Evolutionary conservation across 1,140 invertebrate genomes (phyloP), one percentile per base, ranked within the genome.

Genomic region (Camponotus floridanus): DNA sequence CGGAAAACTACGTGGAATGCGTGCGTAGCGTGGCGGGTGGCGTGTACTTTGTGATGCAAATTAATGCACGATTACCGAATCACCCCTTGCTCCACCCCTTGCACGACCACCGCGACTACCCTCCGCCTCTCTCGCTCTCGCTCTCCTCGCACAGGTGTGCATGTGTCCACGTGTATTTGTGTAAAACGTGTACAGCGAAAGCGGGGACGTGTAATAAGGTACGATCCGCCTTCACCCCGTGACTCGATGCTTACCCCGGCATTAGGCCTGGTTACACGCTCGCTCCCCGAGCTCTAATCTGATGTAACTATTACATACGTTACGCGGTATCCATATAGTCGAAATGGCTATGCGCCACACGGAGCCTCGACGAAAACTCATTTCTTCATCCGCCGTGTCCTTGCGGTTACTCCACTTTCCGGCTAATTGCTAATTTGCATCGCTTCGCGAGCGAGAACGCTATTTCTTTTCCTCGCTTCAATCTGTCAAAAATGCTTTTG

Each of bases 21-120:
- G 92, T 93, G 92, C 91, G 90, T 91, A 92, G 85, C 88, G 86
- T 91, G 73, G 90, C 91, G 91, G 91, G 91, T 94, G 90, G 94
- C 94, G 94, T 94, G 94, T 93, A 93, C 91, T 94, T 94, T 91
- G 92, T 91, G 92, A 94, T 94, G 94, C 94, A 94, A 94, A 94
- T 94, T 94, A 94, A 94, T 94, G 94, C 93, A 91, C 93, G 94
- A 94, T 94, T 94, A 94, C 92, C 93, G 91, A 93, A 92, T 85
- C 88, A 90, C 90, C 92, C 91, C 81, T 57, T n/a, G 26, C 74
- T 18, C 74, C 84, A 51, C 62, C 51, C 57, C 59, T 31, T 31
- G 51, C 70, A 33, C 83, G 39, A 51, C 65, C 51, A 83, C 86
- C 71, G 74, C 39, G 36, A 21, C 89, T 90, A 89, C 88, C 73